These are phyloP conservation scores for Drosophila yooni DNA, from an alignment of 2,888 invertebrate genomes.

Conservation along the genomic window DNA sequence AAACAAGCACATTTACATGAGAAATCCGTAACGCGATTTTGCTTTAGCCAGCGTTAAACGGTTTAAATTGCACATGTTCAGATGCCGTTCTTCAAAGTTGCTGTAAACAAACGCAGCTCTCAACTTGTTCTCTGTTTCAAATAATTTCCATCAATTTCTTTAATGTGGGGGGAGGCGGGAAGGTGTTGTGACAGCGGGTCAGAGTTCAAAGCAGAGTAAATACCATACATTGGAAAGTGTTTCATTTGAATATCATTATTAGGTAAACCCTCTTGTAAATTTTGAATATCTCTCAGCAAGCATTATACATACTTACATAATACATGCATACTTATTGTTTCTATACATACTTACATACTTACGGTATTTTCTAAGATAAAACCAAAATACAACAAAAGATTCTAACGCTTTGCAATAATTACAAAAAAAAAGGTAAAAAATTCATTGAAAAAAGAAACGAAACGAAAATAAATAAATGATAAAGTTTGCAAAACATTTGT, in stretches of 20 bases:
- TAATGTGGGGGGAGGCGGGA: not conserved
- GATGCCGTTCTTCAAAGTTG: slow-evolving; percentile 38
- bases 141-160: not conserved
- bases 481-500: slow-evolving; percentile 76
- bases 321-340: slow-evolving; percentile 42
- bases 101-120: slow-evolving; percentile 29
- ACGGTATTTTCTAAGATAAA: slow-evolving; percentile 51
- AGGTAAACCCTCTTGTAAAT: slow-evolving; percentile 69
- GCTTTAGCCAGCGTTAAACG: slow-evolving; percentile 35
- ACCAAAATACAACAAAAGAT: slow-evolving; percentile 37
- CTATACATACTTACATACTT: slow-evolving; percentile 46
- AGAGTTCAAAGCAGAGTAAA: slow-evolving; percentile 34
- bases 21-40: slow-evolving; percentile 39
- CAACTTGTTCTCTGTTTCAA: slow-evolving; percentile 18
- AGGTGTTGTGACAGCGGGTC: slow-evolving; percentile 2
- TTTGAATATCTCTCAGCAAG: slow-evolving; percentile 63
- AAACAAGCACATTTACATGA: slow-evolving; percentile 19
- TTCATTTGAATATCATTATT: slow-evolving; percentile 56
- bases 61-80: slow-evolving; percentile 46
- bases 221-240: slow-evolving; percentile 22
- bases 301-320: slow-evolving; percentile 55
- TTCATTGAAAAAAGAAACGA: slow-evolving; percentile 15
- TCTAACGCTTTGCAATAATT: slow-evolving; percentile 63
- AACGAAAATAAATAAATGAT: slow-evolving; percentile 45
- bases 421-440: slow-evolving; percentile 17